These are phyloP conservation scores for Leptobrachium ailaonicum DNA, from an alignment of 2,113 vertebrate species.

Conservation along the genomic window DNA sequence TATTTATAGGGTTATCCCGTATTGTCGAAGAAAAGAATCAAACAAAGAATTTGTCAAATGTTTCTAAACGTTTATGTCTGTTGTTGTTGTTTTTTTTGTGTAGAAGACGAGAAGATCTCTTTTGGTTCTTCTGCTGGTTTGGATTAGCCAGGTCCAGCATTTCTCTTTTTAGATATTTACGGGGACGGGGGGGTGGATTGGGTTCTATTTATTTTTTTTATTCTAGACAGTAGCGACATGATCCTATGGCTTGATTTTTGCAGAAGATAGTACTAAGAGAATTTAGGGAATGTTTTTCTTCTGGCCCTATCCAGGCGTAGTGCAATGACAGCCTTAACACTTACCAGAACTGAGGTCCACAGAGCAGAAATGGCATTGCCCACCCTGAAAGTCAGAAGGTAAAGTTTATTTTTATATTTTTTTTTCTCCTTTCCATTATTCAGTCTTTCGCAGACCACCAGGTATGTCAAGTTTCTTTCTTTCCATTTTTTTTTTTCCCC, in stretches of 20 bases:
- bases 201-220: slow-evolving; percentile 55
- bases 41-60: slow-evolving; percentile 52
- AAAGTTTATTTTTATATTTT: slow-evolving; percentile 94
- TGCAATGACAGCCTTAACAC: slow-evolving; percentile 89
- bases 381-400: slow-evolving; percentile 89
- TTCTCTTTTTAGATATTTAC: too few species aligned
- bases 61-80: neutral
- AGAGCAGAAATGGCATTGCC: slow-evolving; percentile 85
- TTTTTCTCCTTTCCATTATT: slow-evolving; percentile 69
- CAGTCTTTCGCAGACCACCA: slow-evolving; percentile 84
- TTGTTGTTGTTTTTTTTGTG: neutral
- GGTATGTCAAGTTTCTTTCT: slow-evolving; percentile 61
- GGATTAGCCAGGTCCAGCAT: slow-evolving; percentile 63
- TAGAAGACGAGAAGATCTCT: neutral
- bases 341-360: slow-evolving; percentile 85
- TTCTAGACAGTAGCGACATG: slow-evolving; percentile 68
- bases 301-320: slow-evolving; percentile 57
- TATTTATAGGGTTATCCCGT: slow-evolving; percentile 54
- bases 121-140: slow-evolving; percentile 54
- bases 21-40: slow-evolving; percentile 52
- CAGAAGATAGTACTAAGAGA: slow-evolving; percentile 61
- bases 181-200: neutral
- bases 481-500: slow-evolving; percentile 33
- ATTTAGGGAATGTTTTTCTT: slow-evolving; percentile 75
- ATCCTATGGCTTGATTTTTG: slow-evolving; percentile 56